Evolutionary conservation across 2,888 invertebrate species (phyloP), one percentile per base, ranked within the genome.

Genomic region (Cheilosia pagana): DNA sequence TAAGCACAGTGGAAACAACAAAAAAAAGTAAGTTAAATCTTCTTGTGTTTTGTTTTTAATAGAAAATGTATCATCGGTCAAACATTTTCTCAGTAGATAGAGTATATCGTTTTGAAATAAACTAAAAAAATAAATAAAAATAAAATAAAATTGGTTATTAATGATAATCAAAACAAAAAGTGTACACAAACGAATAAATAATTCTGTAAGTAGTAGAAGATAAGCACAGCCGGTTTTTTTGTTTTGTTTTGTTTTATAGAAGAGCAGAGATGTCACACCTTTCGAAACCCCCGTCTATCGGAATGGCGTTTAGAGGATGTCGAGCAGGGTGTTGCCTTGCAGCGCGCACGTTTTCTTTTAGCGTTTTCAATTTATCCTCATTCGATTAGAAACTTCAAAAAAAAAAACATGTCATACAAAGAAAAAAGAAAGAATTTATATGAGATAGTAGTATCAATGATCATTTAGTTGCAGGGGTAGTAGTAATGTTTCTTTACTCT

Each of bases 1-100:
- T 90, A 90, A 90, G 90, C 90, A 90, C 90, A 90, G 90, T 77
- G 87, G 85, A 85, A 85, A 79, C 70, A 79, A 85, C 85, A 71
- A 75, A 57, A 72, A 71, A 89, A 88, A 88, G 88, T 89, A 89
- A 89, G 86, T 87, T 89, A 81, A 86, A 67, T 62, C 67, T 81
- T 77, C 45, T 52, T 76, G 35, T 55, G 52, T 71, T 67, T n/a
- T n/a, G n/a, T n/a, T n/a, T n/a, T 50, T 43, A 57, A 60, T 48
- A 43, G 59, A 79, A 75, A 85, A 71, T 67, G 77, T 59, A 53
- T 25, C n/a, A 53, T 63, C 57, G 21, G 45, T 55, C 63, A 50
- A 39, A 23, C 55, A 57, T 65, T 81, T 74, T 68, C 50, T 25
- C 45, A 50, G 19, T 48, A 45, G 19, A n/a, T 12, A 55, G 39